Conservation (phyloP, 1,140 invertebrate species). For the Parasteatoda tepidariorum region DNA sequence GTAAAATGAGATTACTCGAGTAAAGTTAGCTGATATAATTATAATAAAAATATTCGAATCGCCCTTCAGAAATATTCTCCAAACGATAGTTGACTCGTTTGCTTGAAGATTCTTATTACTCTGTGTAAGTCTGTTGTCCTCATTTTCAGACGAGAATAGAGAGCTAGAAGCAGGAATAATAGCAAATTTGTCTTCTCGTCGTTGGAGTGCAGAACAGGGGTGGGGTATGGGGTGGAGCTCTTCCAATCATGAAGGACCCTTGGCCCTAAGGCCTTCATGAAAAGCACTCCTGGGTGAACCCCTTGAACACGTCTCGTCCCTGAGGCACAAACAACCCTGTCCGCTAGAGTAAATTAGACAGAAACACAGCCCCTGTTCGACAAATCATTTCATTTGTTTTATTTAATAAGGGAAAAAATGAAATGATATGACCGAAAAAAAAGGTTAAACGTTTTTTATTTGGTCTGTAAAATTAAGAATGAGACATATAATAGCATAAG, state of each 20-base stretch:
- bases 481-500: too few species aligned
- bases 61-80: too few species aligned
- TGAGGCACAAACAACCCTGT: slow-evolving; percentile 22
- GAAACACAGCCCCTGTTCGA: not conserved
- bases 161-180: not conserved
- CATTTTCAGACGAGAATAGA: not conserved
- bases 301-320: slow-evolving; percentile 52
- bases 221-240: not conserved
- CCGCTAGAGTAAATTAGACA: not conserved
- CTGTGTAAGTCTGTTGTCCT: not conserved
- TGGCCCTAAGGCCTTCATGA: slow-evolving; percentile 40
- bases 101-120: slow-evolving; percentile 42
- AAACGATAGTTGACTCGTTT: slow-evolving; percentile 29
- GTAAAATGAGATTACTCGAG: too few species aligned
- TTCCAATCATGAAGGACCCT: slow-evolving; percentile 45
- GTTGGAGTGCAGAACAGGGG: not conserved
- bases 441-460: not conserved
- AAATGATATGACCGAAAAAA: not conserved
- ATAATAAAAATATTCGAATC: too few species aligned
- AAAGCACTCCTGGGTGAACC: slow-evolving; percentile 22
- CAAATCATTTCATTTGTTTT: not conserved
- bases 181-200: slow-evolving; percentile 19
- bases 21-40: too few species aligned
- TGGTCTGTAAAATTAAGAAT: too few species aligned
- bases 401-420: not conserved